Evolutionary conservation across 2,888 invertebrate species (phyloP).

Genomic region (Diplazon laetatorius): DNA sequence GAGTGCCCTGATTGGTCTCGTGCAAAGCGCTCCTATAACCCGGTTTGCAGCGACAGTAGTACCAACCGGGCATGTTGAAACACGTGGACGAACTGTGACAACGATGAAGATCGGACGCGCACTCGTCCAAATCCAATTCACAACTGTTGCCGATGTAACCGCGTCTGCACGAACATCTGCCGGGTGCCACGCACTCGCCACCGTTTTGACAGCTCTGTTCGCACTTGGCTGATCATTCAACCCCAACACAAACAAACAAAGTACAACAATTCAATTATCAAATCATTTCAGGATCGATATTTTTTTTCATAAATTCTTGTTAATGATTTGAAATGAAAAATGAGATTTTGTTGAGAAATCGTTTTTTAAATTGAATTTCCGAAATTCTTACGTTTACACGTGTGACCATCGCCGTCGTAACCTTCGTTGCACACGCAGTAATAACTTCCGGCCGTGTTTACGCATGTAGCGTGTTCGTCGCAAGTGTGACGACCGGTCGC

Average conservation of each 20-base stretch:
- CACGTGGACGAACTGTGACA: conserved; percentile 91
- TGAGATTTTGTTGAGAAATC: too few relatives aligned
- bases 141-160: conserved; percentile 93
- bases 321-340: too few relatives aligned
- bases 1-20: conserved; percentile 85
- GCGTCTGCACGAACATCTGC: conserved; percentile 90
- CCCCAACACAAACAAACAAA: conserved; percentile 28
- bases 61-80: conserved; percentile 95
- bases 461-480: conserved; percentile 90
- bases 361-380: neutral
- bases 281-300: too few relatives aligned
- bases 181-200: conserved; percentile 90
- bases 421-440: conserved; percentile 89
- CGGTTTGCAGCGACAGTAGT: conserved; percentile 92
- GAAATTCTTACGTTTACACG: conserved; percentile 87
- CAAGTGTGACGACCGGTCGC: conserved; percentile 88
- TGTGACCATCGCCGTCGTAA: conserved; percentile 90
- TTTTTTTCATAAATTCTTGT: too few relatives aligned
- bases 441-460: conserved; percentile 92
- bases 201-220: conserved; percentile 92
- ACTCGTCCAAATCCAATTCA: conserved; percentile 94
- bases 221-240: conserved; percentile 92
- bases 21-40: conserved; percentile 88
- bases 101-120: conserved; percentile 87
- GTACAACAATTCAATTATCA: conserved; percentile 1